phyloP scores from a whole-genome alignment of 2,888 invertebrate genomes.

The Augiades crinisus region DNA sequence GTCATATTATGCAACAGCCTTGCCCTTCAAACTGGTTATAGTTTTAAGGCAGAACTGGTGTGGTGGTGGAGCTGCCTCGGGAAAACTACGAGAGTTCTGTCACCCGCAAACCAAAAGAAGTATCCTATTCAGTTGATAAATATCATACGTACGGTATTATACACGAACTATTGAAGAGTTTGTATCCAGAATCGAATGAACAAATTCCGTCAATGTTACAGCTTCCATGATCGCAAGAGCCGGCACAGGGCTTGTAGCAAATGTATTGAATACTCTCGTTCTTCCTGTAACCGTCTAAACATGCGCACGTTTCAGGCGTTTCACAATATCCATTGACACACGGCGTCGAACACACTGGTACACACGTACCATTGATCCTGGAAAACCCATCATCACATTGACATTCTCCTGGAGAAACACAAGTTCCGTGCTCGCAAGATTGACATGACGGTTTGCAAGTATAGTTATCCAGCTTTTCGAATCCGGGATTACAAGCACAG shows the following conservation, averaged over 20 bases:
- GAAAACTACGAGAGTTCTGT: no score
- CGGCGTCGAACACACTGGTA: neutral
- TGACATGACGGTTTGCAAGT: constrained; percentile 49
- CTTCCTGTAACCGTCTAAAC: neutral
- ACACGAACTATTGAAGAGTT: no score
- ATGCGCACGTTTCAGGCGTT: neutral
- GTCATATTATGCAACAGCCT: no score
- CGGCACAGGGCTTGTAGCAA: neutral
- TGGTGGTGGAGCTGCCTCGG: no score
- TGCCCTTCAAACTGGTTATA: no score
- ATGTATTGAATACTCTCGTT: neutral
- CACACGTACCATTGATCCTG: neutral
- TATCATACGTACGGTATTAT: no score
- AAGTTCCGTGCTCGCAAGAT: constrained; percentile 31
- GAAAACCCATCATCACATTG: constrained; percentile 25
- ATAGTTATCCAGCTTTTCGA: constrained; percentile 34
- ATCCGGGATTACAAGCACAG: constrained; percentile 42
- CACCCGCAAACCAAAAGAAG: no score
- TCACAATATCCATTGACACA: neutral
- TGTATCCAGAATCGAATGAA: neutral
- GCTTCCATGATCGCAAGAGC: neutral
- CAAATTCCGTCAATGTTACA: neutral
- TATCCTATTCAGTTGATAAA: no score
- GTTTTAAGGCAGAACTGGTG: no score
- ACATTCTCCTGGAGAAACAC: constrained; percentile 29